Conservation (phyloP, 2,888 invertebrate species). For the Lamellibrachia satsuma region DNA sequence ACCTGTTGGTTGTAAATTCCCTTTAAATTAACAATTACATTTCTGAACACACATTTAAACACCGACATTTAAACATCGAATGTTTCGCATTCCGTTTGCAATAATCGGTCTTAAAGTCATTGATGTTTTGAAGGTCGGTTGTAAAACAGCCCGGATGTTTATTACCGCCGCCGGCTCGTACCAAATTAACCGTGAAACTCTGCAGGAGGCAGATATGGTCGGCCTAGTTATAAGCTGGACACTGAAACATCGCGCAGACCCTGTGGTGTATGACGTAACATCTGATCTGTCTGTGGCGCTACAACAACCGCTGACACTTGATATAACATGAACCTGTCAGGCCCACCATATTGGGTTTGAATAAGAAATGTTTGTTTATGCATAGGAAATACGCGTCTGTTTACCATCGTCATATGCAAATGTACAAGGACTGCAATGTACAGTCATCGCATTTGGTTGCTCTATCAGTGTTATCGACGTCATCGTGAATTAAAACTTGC, state of each 20-base stretch:
- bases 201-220: not conserved
- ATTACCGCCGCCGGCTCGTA: not conserved
- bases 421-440: too few species aligned
- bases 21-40: too few species aligned
- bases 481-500: too few species aligned
- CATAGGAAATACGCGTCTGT: too few species aligned
- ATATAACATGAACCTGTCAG: too few species aligned
- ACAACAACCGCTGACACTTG: too few species aligned
- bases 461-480: too few species aligned
- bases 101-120: not conserved
- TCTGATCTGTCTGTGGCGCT: not conserved
- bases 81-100: not conserved
- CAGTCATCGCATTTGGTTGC: too few species aligned
- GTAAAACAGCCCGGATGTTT: not conserved
- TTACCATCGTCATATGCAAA: too few species aligned
- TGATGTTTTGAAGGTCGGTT: not conserved
- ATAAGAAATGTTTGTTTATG: too few species aligned
- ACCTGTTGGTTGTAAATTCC: too few species aligned
- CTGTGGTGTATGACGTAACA: not conserved
- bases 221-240: not conserved
- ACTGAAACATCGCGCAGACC: not conserved
- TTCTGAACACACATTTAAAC: not conserved
- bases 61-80: not conserved
- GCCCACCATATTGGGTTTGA: too few species aligned
- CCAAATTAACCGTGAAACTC: not conserved